Evolutionary conservation across 2,888 invertebrate genomes (phyloP).

Genomic region (Hypolimnas misippus): DNA sequence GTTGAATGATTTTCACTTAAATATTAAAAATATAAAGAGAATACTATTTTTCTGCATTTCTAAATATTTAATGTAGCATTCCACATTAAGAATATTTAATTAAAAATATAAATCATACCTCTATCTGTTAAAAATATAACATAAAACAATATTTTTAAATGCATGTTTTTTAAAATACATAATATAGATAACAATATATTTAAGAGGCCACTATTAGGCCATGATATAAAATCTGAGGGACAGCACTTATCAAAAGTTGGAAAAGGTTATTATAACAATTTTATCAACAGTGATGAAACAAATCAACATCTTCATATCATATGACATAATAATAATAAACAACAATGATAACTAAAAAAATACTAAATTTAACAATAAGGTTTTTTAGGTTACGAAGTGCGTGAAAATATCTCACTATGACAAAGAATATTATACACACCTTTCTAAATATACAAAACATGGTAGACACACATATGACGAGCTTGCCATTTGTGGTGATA

Average conservation of each 20-base stretch:
- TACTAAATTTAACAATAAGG: not conserved
- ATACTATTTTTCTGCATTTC: not conserved
- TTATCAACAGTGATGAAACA: slow-evolving; percentile 51
- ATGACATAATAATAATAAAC: slow-evolving; percentile 30
- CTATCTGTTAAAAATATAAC: not conserved
- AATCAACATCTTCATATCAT: slow-evolving; percentile 12
- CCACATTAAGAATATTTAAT: not conserved
- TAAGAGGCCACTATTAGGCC: not conserved
- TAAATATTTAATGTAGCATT: no score
- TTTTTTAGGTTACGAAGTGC: slow-evolving; percentile 26
- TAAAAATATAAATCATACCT: not conserved
- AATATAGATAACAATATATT: not conserved
- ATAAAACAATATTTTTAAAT: not conserved
- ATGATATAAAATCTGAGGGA: slow-evolving; percentile 8
- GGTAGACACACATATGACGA: slow-evolving; percentile 48
- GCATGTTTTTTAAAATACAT: not conserved
- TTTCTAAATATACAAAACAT: slow-evolving; percentile 77
- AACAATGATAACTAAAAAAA: not conserved
- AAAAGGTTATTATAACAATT: slow-evolving; percentile 57
- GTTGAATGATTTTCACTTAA: no score
- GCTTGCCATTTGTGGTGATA: slow-evolving; percentile 50
- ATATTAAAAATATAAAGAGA: not conserved
- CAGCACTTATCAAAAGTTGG: slow-evolving; percentile 25
- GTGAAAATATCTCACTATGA: slow-evolving; percentile 28
- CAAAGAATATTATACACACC: slow-evolving; percentile 56